Conservation (phyloP, 2,113 vertebrate genomes). For the Tonatia bakeri region DNA sequence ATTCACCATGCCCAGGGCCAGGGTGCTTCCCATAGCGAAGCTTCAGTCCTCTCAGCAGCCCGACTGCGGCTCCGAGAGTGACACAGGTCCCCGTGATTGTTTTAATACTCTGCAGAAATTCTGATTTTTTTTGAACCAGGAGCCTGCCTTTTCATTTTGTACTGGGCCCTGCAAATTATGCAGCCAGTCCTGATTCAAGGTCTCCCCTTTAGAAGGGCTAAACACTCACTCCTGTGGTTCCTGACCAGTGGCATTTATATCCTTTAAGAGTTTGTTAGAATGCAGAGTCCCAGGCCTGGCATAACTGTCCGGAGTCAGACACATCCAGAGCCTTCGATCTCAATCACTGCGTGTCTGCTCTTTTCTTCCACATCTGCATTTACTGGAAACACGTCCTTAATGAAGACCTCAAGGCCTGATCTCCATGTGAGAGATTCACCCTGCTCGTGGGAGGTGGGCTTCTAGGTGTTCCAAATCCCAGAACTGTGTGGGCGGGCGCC, state of each 20-base stretch:
- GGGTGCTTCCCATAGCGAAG: background rate
- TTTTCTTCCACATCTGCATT: conserved; percentile 9
- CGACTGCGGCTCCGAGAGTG: background rate
- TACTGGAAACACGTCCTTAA: background rate
- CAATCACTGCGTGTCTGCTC: background rate
- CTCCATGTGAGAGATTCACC: background rate
- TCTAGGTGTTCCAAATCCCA: background rate
- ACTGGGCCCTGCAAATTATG: background rate
- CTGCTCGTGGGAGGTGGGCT: background rate
- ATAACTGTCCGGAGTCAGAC: background rate
- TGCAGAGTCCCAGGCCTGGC: background rate
- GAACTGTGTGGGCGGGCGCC: too few species aligned
- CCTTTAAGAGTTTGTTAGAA: background rate
- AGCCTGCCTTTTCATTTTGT: background rate
- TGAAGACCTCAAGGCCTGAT: background rate
- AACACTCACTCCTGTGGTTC: background rate
- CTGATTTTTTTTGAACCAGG: background rate
- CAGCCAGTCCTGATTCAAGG: background rate
- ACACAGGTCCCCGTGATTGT: background rate
- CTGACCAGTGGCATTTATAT: background rate
- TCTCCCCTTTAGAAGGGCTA: background rate
- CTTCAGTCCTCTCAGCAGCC: background rate
- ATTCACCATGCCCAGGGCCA: background rate
- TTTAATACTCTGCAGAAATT: background rate
- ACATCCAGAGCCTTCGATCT: background rate